A percentile compares a stretch with the other conserved stretches of the same genome.
These are phyloP conservation scores for Drosophila athabasca DNA, from an alignment of 1,140 invertebrate species.

Conservation along the genomic window DNA sequence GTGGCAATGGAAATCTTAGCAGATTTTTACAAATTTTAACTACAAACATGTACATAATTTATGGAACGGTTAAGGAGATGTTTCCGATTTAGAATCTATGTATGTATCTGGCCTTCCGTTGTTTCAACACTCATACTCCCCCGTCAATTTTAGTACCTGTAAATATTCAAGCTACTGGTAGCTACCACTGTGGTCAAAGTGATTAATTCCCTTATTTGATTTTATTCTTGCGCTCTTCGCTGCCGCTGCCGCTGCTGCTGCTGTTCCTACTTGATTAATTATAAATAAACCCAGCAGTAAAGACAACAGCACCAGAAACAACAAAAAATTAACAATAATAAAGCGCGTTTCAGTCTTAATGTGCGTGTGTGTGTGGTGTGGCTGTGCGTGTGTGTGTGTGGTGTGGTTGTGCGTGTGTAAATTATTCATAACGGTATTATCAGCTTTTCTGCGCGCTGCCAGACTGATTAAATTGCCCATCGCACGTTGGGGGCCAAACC, in stretches of 20 bases:
- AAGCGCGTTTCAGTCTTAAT: slow-evolving; percentile 24
- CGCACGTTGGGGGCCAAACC: slow-evolving; percentile 5
- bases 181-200: too few species aligned
- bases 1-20: background rate
- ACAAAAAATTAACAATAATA: slow-evolving; percentile 39
- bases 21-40: too few species aligned
- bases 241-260: slow-evolving; percentile 6
- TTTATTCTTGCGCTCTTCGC: slow-evolving; percentile 17
- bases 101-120: too few species aligned
- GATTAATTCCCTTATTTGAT: slow-evolving; percentile 9
- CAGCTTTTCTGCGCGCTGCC: slow-evolving; percentile 64
- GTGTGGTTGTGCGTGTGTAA: slow-evolving; percentile 40
- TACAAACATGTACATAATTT: too few species aligned
- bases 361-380: background rate
- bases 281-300: slow-evolving; percentile 59
- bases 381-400: slow-evolving; percentile 12
- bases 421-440: slow-evolving; percentile 80
- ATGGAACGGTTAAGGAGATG: too few species aligned
- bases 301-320: slow-evolving; percentile 13
- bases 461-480: slow-evolving; percentile 75
- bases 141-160: too few species aligned
- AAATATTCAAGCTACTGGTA: too few species aligned
- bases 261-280: slow-evolving; percentile 55
- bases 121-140: too few species aligned
- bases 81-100: too few species aligned